Base-by-base conservation (phyloP, 2,113 vertebrate species). In the Gadus chalcogrammus region DNA sequence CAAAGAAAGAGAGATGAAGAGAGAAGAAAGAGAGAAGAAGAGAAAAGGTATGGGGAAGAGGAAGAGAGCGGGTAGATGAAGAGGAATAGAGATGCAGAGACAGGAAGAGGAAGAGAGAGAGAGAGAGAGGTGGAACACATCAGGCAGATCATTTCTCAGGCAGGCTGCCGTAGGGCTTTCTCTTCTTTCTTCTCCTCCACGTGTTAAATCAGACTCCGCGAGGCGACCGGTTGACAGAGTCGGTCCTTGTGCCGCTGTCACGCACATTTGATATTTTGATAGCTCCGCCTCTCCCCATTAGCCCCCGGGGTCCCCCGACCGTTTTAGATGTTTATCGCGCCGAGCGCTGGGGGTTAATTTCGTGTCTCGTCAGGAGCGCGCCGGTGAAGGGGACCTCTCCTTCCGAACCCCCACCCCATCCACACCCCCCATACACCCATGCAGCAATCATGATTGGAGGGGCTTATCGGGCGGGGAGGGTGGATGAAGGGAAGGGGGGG, bases 251-350 rank as follows among this genome's bases (percentile, higher is more conserved):
- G 85, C 81, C 70, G 81, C 86, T 87, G 88, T 87, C 86, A 87
- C 74, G 80, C 83, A 79, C 87, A 87, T 90, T 89, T 90, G 89
- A 90, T 89, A 91, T 90, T 89, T 88, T 89, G 89, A 90, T 89
- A 90, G 89, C 87, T 86, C 75, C 82, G 81, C 82, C 81, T 88
- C 88, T 89, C 86, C 89, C 88, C 85, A 90, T 90, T 90, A 89
- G 89, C 85, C 89, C 84, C 84, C 55, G 74, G 85, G 88, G 88
- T 84, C 79, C 79, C 67, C 76, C 88, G 90, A 91, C 87, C 90
- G 87, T 90, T 91, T 91, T 91, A 91, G 88, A 90, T 90, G 88
- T 89, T 91, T 91, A 91, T 92, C 91, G 71, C 52, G 16, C 77
- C 79, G 81, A 84, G 87, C 81, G 73, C 84, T 85, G 84, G 88